Evolutionary conservation across 2,797 vertebrate species (phyloP).

Genomic region (Synanceia verrucosa): DNA sequence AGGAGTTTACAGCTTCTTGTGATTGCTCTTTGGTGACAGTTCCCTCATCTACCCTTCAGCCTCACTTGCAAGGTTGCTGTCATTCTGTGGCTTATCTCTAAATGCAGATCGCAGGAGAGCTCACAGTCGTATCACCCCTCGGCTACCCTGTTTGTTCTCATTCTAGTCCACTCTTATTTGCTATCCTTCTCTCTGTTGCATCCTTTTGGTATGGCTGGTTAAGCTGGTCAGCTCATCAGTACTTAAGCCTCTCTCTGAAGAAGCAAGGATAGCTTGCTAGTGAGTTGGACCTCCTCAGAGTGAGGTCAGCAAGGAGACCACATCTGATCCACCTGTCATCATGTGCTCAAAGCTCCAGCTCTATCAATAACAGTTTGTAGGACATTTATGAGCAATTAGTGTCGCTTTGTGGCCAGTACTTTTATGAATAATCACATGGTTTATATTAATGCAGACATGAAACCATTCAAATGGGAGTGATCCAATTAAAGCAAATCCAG

Average conservation of each 20-base stretch:
- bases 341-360: slow-evolving; percentile 8
- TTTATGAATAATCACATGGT: neutral
- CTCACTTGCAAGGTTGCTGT: slow-evolving; percentile 12
- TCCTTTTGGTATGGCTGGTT: slow-evolving; percentile 46
- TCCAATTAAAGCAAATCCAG: slow-evolving; percentile 7
- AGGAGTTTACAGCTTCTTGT: neutral
- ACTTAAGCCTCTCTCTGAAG: slow-evolving; percentile 27
- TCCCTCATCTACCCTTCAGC: neutral
- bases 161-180: neutral
- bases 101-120: slow-evolving; percentile 5
- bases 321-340: slow-evolving; percentile 29
- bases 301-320: slow-evolving; percentile 6
- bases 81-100: slow-evolving; percentile 16
- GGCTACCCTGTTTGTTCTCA: slow-evolving; percentile 23
- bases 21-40: slow-evolving; percentile 8
- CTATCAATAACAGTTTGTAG: neutral
- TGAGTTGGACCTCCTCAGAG: slow-evolving; percentile 26
- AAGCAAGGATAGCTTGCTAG: slow-evolving; percentile 13
- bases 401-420: slow-evolving; percentile 4
- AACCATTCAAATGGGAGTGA: neutral
- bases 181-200: slow-evolving; percentile 21
- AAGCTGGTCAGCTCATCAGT: slow-evolving; percentile 23
- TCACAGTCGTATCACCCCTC: neutral
- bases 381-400: slow-evolving; percentile 15
- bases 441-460: slow-evolving; percentile 17